Evolutionary conservation across 2,797 vertebrate genomes (phyloP).

Genomic region (Gambusia yucatana): DNA sequence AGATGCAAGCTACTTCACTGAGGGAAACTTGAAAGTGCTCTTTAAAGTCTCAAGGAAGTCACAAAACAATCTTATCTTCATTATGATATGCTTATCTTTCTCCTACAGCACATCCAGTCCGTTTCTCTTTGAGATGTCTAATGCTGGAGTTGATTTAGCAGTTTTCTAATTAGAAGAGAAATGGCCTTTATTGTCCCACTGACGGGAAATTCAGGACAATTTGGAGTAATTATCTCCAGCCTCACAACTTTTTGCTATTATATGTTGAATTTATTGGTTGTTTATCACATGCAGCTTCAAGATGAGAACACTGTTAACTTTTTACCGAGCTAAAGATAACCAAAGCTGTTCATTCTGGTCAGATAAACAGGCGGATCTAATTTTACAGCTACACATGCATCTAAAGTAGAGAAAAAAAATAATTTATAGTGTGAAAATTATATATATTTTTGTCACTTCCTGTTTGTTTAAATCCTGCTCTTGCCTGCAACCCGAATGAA

Average conservation of each 20-base stretch:
- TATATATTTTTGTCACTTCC: not conserved
- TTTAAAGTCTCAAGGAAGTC: slow-evolving; percentile 1
- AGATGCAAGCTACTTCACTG: slow-evolving; percentile 1
- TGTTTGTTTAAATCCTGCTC: not conserved
- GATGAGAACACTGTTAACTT: not conserved
- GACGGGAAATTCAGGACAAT: too few species aligned
- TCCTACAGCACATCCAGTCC: not conserved
- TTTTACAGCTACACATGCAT: not conserved
- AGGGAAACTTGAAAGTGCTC: slow-evolving; percentile 14
- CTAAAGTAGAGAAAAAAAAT: not conserved
- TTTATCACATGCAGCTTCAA: not conserved
- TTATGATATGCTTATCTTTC: not conserved
- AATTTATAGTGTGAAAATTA: not conserved
- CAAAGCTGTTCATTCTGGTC: not conserved
- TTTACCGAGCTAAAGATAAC: not conserved
- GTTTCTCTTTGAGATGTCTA: slow-evolving; percentile 3
- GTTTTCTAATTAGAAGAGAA: slow-evolving; percentile 1
- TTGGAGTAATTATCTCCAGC: not conserved
- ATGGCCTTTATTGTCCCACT: too few species aligned
- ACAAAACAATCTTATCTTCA: slow-evolving; percentile 14
- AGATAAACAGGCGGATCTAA: not conserved
- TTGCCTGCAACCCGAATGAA: not conserved
- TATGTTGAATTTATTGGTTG: slow-evolving; percentile 3
- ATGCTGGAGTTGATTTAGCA: not conserved
- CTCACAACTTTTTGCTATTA: not conserved